Evolutionary conservation across 2,113 vertebrate species (phyloP).

Genomic region (Naja naja): DNA sequence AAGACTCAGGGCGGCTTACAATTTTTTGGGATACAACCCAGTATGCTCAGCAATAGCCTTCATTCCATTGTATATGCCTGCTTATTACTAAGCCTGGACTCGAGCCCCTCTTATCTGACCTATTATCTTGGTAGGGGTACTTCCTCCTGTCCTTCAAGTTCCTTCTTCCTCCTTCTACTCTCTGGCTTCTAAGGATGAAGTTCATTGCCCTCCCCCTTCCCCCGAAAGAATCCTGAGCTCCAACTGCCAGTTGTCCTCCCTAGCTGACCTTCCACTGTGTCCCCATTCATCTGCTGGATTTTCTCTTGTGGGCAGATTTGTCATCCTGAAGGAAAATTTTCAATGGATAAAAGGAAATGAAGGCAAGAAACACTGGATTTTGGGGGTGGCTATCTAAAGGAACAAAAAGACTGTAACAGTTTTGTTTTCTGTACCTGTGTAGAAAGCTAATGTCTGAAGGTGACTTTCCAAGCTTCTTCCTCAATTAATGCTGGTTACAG

Average conservation of each 20-base stretch:
- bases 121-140: not conserved
- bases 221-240: not conserved
- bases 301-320: not conserved
- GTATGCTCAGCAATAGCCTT: too few species aligned
- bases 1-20: too few species aligned
- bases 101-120: not conserved
- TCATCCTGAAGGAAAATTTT: not conserved
- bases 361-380: not conserved
- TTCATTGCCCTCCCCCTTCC: not conserved
- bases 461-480: not conserved
- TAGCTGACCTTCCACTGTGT: not conserved
- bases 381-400: not conserved
- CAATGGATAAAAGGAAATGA: not conserved
- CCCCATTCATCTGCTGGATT: not conserved
- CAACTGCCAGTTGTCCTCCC: not conserved
- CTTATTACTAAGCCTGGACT: too few species aligned
- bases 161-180: not conserved
- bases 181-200: not conserved
- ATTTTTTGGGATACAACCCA: too few species aligned
- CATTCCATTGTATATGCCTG: too few species aligned
- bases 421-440: not conserved
- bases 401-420: not conserved
- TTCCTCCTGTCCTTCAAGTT: not conserved
- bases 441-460: not conserved
- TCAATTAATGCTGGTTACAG: not conserved